These are phyloP conservation scores for Cebidichthys violaceus DNA, from an alignment of 2,113 vertebrate species.

Conservation along the genomic window DNA sequence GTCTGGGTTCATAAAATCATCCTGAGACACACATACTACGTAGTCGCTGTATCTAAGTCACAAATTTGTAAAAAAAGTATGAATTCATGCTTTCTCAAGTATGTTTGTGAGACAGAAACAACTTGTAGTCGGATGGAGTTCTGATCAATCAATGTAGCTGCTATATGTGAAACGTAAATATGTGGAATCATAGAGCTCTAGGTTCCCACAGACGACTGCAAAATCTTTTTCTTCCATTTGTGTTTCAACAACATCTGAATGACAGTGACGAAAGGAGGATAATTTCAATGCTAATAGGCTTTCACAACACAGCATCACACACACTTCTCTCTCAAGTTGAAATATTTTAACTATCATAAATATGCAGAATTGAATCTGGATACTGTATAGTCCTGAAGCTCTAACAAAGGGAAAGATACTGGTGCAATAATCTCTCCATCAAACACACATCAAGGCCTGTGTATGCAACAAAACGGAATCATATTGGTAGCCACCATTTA, in stretches of 20 bases:
- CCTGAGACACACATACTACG: too few species aligned
- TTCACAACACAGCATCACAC: neutral
- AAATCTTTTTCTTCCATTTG: neutral
- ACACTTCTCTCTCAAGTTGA: neutral
- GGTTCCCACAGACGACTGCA: neutral
- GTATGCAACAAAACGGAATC: neutral
- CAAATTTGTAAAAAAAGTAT: too few species aligned
- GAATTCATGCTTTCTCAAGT: too few species aligned
- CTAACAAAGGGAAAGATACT: neutral
- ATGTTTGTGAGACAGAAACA: too few species aligned
- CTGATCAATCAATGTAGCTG: neutral
- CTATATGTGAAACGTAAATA: too few species aligned
- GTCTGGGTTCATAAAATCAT: neutral
- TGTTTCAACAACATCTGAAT: neutral
- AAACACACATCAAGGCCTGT: neutral
- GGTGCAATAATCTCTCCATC: neutral
- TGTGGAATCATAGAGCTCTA: neutral
- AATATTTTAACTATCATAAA: neutral
- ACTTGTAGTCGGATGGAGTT: neutral
- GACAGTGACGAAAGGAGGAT: neutral
- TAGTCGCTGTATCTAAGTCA: too few species aligned
- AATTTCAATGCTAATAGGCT: too few species aligned
- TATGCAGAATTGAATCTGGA: neutral
- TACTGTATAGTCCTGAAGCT: neutral
- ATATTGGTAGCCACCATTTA: conserved; percentile 13